These are phyloP conservation scores for Neoitamus cyanurus DNA, from an alignment of 2,888 invertebrate species.

Conservation along the genomic window DNA sequence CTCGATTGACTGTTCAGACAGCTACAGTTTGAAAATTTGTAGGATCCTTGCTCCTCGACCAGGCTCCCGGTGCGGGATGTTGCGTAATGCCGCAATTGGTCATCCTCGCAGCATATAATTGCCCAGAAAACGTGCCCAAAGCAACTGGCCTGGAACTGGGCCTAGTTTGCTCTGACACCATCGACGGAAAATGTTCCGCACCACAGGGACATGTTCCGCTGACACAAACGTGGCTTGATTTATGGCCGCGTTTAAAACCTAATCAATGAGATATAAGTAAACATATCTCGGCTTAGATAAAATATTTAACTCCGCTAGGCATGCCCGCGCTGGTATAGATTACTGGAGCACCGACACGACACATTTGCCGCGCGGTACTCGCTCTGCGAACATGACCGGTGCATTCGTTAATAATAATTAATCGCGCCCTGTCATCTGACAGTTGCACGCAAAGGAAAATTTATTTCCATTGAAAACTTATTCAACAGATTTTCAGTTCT, in stretches of 20 bases:
- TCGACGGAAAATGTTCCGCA: background rate
- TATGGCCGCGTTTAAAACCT: slow-evolving; percentile 38
- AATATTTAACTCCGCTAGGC: slow-evolving; percentile 17
- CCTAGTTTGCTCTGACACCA: background rate
- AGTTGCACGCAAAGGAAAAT: slow-evolving; percentile 49
- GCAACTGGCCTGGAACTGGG: background rate
- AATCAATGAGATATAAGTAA: slow-evolving; percentile 43
- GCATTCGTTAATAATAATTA: slow-evolving; percentile 51
- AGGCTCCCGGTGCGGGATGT: background rate
- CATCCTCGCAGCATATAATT: background rate
- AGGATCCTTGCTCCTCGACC: background rate
- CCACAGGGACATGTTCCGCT: background rate
- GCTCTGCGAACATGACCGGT: background rate
- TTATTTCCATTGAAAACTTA: slow-evolving; percentile 44
- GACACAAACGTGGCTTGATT: slow-evolving; percentile 37
- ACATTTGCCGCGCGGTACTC: background rate
- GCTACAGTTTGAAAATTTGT: background rate
- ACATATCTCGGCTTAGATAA: slow-evolving; percentile 42
- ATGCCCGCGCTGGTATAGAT: background rate
- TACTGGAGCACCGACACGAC: slow-evolving; percentile 8
- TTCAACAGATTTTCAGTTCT: slow-evolving; percentile 42
- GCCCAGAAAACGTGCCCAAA: background rate
- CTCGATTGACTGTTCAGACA: background rate
- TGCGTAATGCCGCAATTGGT: background rate
- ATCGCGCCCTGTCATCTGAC: slow-evolving; percentile 50